Evolutionary conservation across 2,888 invertebrate species (phyloP), one percentile per base, ranked within the genome.

Genomic region (Drepanosiphum platanoidis): DNA sequence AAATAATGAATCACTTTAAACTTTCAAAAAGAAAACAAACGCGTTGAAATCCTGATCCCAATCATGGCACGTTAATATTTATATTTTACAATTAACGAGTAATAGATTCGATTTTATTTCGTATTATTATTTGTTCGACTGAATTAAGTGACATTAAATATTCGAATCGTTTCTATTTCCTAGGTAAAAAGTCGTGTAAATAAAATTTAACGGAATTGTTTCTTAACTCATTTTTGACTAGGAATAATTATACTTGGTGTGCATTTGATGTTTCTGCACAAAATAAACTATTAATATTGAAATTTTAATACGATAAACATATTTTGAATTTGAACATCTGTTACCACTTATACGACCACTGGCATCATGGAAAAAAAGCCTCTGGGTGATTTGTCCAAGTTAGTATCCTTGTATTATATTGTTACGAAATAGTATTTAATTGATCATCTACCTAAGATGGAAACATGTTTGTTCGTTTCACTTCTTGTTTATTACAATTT

Each of bases 341-440:
- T 78, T 78, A 39, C 64, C 9, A 39, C 42, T 3, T 52, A 77
- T n/a, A n/a, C 34, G n/a, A 58, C 3, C 39, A 61, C 42, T 42
- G 30, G n/a, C 32, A 82, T 72, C 61, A 9, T 72, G 32, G 58
- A 72, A 61, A 72, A 75, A 71, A 32, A 52, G 71, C 61, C 81
- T 82, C 72, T 42, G 36, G 81, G 71, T 32, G 71, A 82, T 82
- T 72, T 61, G 61, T 61, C 39, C 81, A 22, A 61, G 71, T 61
- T 61, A n/a, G 61, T 32, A n/a, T n/a, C n/a, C n/a, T n/a, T n/a
- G n/a, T n/a, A n/a, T n/a, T n/a, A 71, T 58, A 42, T 42, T 61
- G 39, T 84, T 84, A 84, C 68, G 84, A 84, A 84, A 84, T 70
- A 0, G 58, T 82, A 77, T 39, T 52, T 84, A 84, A 84, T 84